A percentile compares a stretch with the other conserved stretches of the same genome.
Conservation (phyloP, 2,797 vertebrate species). For the Ctenochaetus hawaiiensis region DNA sequence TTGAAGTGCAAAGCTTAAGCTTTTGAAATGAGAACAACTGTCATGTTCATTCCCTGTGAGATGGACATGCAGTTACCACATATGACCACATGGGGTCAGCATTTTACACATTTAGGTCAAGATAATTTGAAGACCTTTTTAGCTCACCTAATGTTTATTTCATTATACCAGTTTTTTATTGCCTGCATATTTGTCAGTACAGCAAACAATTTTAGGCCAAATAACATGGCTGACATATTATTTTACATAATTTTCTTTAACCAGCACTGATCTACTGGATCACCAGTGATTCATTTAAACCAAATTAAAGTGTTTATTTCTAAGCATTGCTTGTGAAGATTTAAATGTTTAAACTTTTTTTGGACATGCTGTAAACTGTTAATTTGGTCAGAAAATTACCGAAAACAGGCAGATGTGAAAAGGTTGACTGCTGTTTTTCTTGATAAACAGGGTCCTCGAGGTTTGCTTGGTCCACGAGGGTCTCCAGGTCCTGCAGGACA, state of each 20-base stretch:
- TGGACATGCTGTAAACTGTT: too few species aligned
- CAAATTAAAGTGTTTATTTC: too few species aligned
- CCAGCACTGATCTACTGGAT: neutral
- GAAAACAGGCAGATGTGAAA: too few species aligned
- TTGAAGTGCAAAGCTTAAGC: constrained; percentile 18
- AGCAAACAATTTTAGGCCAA: neutral
- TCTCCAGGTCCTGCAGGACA: constrained; percentile 91
- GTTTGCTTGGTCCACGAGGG: constrained; percentile 94
- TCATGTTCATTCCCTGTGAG: constrained; percentile 4
- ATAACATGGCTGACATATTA: too few species aligned
- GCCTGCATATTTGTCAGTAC: neutral
- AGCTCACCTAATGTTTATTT: neutral
- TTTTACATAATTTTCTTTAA: constrained; percentile 17
- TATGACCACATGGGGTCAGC: constrained; percentile 63
- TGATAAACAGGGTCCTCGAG: constrained; percentile 90
- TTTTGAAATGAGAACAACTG: constrained; percentile 13
- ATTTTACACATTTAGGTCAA: constrained; percentile 20
- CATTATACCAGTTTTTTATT: neutral
- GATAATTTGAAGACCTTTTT: neutral
- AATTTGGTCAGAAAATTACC: too few species aligned
- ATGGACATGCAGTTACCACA: constrained; percentile 36
- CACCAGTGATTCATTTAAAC: too few species aligned
- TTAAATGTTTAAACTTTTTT: too few species aligned
- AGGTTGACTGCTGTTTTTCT: neutral
- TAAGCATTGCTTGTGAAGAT: too few species aligned